Percentiles rank a stretch among this genome's conserved stretches.
These are phyloP conservation scores for Tiliacea aurago DNA, from an alignment of 2,888 invertebrate genomes.

Conservation along the genomic window DNA sequence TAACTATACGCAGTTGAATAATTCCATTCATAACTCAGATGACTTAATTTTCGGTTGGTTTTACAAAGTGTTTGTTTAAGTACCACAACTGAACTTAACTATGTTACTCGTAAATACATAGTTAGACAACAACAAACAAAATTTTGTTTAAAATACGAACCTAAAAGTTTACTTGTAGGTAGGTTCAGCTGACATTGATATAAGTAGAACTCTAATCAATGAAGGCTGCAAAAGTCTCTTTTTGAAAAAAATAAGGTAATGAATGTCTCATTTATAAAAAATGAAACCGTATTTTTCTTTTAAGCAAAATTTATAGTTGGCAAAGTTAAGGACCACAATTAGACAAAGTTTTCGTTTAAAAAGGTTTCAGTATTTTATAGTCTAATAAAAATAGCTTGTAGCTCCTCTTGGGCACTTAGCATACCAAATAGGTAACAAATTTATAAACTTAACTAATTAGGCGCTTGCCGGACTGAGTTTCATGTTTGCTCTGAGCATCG, in stretches of 20 bases:
- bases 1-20: too few species aligned
- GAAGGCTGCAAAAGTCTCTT: neutral
- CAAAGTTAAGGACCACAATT: constrained; percentile 42
- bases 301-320: constrained; percentile 15
- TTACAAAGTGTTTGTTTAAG: neutral
- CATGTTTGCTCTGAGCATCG: constrained; percentile 83
- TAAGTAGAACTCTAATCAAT: constrained; percentile 5
- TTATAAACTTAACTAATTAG: constrained; percentile 88
- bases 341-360: constrained; percentile 47
- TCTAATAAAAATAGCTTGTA: constrained; percentile 72
- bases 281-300: constrained; percentile 19
- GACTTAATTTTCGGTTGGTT: neutral
- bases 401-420: constrained; percentile 81
- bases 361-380: constrained; percentile 66
- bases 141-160: neutral
- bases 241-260: neutral
- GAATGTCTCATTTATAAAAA: constrained; percentile 12
- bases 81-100: too few species aligned
- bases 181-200: neutral
- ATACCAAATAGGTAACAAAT: constrained; percentile 89
- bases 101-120: too few species aligned
- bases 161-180: neutral
- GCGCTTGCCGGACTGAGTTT: constrained; percentile 80
- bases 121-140: too few species aligned
- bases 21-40: neutral